Base-by-base conservation (phyloP, 2,113 vertebrate species). In the Phylloscopus whistleri region DNA sequence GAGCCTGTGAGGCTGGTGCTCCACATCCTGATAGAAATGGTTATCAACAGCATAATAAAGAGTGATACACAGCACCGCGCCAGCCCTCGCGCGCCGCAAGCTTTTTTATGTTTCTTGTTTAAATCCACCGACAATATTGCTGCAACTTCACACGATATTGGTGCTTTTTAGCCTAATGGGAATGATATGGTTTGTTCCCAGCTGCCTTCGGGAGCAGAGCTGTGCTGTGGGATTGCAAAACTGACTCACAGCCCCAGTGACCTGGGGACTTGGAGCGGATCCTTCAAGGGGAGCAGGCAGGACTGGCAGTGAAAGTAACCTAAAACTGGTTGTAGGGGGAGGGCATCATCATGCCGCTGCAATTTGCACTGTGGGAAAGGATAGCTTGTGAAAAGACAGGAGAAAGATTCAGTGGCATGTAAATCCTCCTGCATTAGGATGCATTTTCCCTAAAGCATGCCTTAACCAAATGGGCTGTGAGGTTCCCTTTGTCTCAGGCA, bases 151-250 rank as follows among this genome's bases (percentile, higher is more conserved):
- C 77, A 59, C 53, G 84, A 11, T 82, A 58, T 2, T 11, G 56
- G 48, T 52, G 76, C 92, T 94, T 95, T 94, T 96, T 84, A 89
- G 77, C 84, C 78, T 93, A 91, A 93, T 87, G 80, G 87, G 72
- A 89, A 84, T 73, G 83, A 49, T 56, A 30, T 0, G n/a, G 67
- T 55, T 89, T 72, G 31, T 88, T 96, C 93, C 75, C 81, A 94
- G 73, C 85, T 97, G 81, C 89, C 70, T 94, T 76, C 9, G 12
- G 87, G 80, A 94, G 60, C 51, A 66, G 69, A 26, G 60, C 93
- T 84, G 67, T 60, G 84, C 87, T 84, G 80, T 27, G 74, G 76
- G 60, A 43, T 92, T 84, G 67, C 63, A 59, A 87, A 87, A 62
- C 8, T 24, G 41, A 13, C 59, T 69, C 23, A 35, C 30, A n/a